Evolutionary conservation across 2,888 invertebrate species (phyloP).

Genomic region (Lithophane leautieri): DNA sequence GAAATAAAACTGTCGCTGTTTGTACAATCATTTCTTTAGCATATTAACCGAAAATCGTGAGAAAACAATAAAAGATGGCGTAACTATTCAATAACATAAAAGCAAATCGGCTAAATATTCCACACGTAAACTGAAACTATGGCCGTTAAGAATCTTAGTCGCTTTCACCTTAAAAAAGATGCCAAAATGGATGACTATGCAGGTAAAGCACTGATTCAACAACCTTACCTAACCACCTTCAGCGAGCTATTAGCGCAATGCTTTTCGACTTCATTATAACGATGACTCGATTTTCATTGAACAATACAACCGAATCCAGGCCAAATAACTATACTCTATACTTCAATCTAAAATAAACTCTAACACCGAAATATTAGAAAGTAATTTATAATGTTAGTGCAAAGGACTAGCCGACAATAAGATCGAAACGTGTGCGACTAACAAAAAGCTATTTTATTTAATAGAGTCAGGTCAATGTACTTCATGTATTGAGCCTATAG

Average conservation of each 20-base stretch:
- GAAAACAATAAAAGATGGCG: slow-evolving; percentile 26
- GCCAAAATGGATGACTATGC: neutral
- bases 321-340: slow-evolving; percentile 62
- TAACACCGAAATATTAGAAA: slow-evolving; percentile 66
- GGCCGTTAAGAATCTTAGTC: neutral
- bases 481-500: slow-evolving; percentile 70
- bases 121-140: slow-evolving; percentile 13
- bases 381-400: slow-evolving; percentile 62
- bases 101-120: slow-evolving; percentile 35
- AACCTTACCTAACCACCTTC: slow-evolving; percentile 62
- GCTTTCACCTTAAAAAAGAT: slow-evolving; percentile 44
- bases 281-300: slow-evolving; percentile 78
- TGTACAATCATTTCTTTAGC: slow-evolving; percentile 3
- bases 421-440: slow-evolving; percentile 76
- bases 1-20: slow-evolving; percentile 4
- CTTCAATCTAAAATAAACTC: slow-evolving; percentile 68
- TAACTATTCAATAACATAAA: slow-evolving; percentile 38
- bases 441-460: slow-evolving; percentile 82
- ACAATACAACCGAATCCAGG: slow-evolving; percentile 84
- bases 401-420: slow-evolving; percentile 73
- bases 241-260: slow-evolving; percentile 65
- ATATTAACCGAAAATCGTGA: slow-evolving; percentile 24
- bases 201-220: slow-evolving; percentile 45
- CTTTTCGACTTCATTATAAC: slow-evolving; percentile 72
- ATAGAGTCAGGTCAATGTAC: slow-evolving; percentile 79